Conservation (phyloP, 2,113 vertebrate species). For the Xenopus laevis region DNA sequence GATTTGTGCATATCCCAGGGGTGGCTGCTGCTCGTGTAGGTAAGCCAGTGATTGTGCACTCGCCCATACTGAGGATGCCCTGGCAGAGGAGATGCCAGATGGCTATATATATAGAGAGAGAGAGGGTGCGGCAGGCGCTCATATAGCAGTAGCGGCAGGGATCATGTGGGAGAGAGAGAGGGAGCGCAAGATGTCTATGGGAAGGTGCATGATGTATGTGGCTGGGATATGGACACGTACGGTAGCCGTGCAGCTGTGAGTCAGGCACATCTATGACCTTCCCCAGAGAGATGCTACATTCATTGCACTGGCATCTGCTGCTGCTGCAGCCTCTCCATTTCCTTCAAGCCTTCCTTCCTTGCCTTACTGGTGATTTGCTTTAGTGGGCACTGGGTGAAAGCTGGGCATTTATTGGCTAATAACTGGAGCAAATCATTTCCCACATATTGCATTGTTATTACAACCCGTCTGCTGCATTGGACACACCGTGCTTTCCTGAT, state of each 20-base stretch:
- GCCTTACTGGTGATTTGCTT: conserved; percentile 1
- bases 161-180: neutral
- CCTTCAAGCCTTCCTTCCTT: neutral
- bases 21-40: conserved; percentile 20
- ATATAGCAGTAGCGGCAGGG: neutral
- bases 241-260: too few species aligned
- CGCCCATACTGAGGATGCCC: conserved; percentile 3
- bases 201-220: too few species aligned
- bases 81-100: neutral
- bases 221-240: neutral
- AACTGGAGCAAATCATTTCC: neutral
- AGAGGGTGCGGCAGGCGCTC: conserved; percentile 37
- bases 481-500: neutral
- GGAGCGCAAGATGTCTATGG: neutral
- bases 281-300: conserved; percentile 11
- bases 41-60: conserved; percentile 6
- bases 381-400: neutral
- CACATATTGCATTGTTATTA: neutral
- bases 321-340: neutral
- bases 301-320: conserved; percentile 17
- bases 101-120: neutral
- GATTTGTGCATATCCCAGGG: conserved; percentile 22
- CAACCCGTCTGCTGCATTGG: neutral
- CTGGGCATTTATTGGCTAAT: neutral
- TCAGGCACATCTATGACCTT: conserved; percentile 10